Evolutionary conservation across 2,797 vertebrate species (phyloP), one percentile per base, ranked within the genome.

Genomic region (Fratercula arctica): DNA sequence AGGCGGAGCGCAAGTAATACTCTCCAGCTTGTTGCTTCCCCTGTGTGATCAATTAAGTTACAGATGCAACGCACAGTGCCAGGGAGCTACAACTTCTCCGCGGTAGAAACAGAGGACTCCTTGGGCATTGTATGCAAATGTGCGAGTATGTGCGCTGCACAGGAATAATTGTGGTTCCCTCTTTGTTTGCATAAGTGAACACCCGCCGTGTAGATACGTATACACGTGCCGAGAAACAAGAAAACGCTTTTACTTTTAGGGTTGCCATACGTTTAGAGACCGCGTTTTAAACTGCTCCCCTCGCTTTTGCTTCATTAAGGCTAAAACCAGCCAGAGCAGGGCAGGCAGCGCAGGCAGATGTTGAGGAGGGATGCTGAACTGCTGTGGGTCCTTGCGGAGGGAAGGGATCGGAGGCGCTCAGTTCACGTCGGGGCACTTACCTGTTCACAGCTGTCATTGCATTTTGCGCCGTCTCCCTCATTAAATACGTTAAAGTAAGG

Each of bases 361-460:
- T 18, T 77, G 86, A 56, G 67, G 29, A 94, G 74, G 85, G 94
- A 94, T 96, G 96, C 95, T 95, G 91, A 73, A 20, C 87, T 85
- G 95, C 87, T 87, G 53, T 13, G 86, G 70, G 45, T 95, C 78
- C 90, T 64, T 10, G 85, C 86, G 21, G 59, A 76, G 66, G 66
- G 68, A 85, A 94, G 39, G 72, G 43, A 80, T 48, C 35, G 24
- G 80, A 89, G 87, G 54, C 45, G 33, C 81, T 60, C 93, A 2
- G 85, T 75, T 87, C 95, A 93, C 67, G 35, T 87, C 90, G 79
- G 90, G 86, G 75, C 89, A 95, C 96, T 98, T 98, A 98, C 98
- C 97, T 98, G 97, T 51, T 85, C 76, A 28, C 93, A 92, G 94
- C 86, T 81, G 78, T 70, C 84, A 79, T 3, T 53, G 87, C 90